phyloP scores from a whole-genome alignment of 2,113 vertebrate genomes.

The Clarias gariepinus region DNA sequence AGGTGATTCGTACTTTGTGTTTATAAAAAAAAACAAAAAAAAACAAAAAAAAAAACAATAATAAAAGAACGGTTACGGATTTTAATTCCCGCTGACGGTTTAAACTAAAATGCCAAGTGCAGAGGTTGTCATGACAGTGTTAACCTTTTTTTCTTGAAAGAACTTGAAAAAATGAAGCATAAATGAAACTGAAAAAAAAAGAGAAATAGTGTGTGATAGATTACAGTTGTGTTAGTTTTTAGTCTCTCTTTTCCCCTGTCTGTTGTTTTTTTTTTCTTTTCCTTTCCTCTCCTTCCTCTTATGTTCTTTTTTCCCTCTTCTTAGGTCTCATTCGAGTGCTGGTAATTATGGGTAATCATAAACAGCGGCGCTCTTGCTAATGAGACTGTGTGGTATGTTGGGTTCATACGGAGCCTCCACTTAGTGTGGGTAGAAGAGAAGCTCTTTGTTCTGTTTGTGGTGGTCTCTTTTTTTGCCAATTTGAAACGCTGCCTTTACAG shows the following conservation, averaged over 20 bases:
- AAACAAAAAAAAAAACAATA: constrained; percentile 22
- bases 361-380: constrained; percentile 60
- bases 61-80: constrained; percentile 65
- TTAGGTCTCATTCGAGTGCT: constrained; percentile 58
- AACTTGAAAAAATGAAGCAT: constrained; percentile 51
- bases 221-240: constrained; percentile 45
- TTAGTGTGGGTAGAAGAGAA: constrained; percentile 61
- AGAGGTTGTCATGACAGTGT: constrained; percentile 65
- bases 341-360: constrained; percentile 65
- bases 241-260: not conserved
- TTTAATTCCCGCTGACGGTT: constrained; percentile 77
- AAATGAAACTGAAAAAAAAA: constrained; percentile 47
- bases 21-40: constrained; percentile 63
- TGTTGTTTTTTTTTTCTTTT: not conserved
- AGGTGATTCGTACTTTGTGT: constrained; percentile 70
- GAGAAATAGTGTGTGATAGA: constrained; percentile 53
- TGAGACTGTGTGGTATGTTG: constrained; percentile 63
- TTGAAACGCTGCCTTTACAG: constrained; percentile 60
- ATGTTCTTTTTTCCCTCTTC: constrained; percentile 44
- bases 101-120: constrained; percentile 70
- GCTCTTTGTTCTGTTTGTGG: constrained; percentile 58
- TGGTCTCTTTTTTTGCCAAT: constrained; percentile 54
- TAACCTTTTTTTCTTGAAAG: constrained; percentile 65
- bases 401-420: constrained; percentile 58
- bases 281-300: constrained; percentile 18